phyloP scores from a whole-genome alignment of 2,113 vertebrate species.

The Ceuthmochares aereus region DNA sequence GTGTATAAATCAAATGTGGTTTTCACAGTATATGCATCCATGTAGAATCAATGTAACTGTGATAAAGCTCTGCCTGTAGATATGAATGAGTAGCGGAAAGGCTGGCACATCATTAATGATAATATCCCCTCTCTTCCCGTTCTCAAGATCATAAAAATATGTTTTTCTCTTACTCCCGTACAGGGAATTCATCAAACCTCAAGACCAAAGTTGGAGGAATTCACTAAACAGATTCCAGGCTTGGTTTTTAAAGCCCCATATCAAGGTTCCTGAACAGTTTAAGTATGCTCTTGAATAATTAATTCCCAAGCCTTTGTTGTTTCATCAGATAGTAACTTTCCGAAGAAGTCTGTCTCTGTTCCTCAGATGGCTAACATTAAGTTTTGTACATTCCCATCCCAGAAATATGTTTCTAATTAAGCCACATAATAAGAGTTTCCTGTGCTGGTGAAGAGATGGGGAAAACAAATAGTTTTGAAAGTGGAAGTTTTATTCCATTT shows the following conservation, averaged over 20 bases:
- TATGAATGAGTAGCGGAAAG: not conserved
- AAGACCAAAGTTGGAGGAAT: constrained; percentile 20
- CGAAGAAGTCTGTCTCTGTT: constrained; percentile 60
- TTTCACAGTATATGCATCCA: not conserved
- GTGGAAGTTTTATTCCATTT: constrained; percentile 26
- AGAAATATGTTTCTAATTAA: constrained; percentile 71
- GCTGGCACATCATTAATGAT: not conserved
- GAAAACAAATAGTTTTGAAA: constrained; percentile 44
- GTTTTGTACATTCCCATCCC: constrained; percentile 25
- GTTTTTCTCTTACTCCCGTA: not conserved
- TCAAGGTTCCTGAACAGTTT: constrained; percentile 51
- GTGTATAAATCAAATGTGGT: not conserved
- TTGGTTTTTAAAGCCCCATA: constrained; percentile 25
- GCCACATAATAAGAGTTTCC: constrained; percentile 41
- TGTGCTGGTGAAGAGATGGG: constrained; percentile 34
- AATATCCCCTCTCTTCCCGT: not conserved
- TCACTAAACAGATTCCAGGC: constrained; percentile 41
- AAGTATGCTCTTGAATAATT: constrained; percentile 69
- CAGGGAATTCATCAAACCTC: not conserved
- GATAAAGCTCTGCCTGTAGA: not conserved
- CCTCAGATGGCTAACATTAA: constrained; percentile 65
- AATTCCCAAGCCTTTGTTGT: constrained; percentile 61
- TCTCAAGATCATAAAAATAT: constrained; percentile 1
- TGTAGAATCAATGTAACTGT: not conserved
- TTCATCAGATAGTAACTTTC: constrained; percentile 56